Evolutionary conservation across 1,140 invertebrate genomes (phyloP), one percentile per base, ranked within the genome.

Genomic region (Heliconius hermathena): DNA sequence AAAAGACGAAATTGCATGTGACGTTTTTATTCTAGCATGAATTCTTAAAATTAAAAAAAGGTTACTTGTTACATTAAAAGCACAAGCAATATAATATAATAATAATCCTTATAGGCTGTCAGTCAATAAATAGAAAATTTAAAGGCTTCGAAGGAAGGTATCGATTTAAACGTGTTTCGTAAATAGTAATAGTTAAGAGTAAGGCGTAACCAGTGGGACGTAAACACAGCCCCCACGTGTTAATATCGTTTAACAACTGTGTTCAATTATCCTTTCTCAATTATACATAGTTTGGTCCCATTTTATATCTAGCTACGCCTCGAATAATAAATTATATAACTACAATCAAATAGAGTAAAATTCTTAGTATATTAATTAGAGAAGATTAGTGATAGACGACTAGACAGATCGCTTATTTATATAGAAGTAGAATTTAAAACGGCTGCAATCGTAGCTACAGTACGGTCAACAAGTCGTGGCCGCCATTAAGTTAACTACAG

Each of bases 31-130:
- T 94, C 91, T 87, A 89, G 89, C 91, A 80, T 89, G 86, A 91
- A 92, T 87, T 87, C 89, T 90, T 93, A 91, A 92, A 89, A 88
- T 90, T 88, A 52, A 52, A 94, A 91, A 91, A 93, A 94, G 93
- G 91, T 89, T 91, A 94, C 90, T 92, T 91, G 90, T 88, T 93
- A 95, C 93, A 95, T 93, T 94, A 90, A 94, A 95, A 95, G 94
- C 94, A 93, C 90, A 95, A 95, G 94, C 94, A 91, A 89, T 81
- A 81, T 71, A 92, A 88, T 90, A 46, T 72, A 92, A 89, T 89
- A 81, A 91, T 93, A 94, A 94, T 94, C 93, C 93, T 92, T 89
- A 89, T 88, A 91, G 87, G 83, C 91, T 89, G 87, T 94, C 94
- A 93, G 93, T 94, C 93, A 91, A 91, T 92, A 93, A 89, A 93